A percentile compares a stretch with the other conserved stretches of the same genome.
Conservation (phyloP, 2,797 vertebrate genomes). For the Chaetophractus vellerosus region DNA sequence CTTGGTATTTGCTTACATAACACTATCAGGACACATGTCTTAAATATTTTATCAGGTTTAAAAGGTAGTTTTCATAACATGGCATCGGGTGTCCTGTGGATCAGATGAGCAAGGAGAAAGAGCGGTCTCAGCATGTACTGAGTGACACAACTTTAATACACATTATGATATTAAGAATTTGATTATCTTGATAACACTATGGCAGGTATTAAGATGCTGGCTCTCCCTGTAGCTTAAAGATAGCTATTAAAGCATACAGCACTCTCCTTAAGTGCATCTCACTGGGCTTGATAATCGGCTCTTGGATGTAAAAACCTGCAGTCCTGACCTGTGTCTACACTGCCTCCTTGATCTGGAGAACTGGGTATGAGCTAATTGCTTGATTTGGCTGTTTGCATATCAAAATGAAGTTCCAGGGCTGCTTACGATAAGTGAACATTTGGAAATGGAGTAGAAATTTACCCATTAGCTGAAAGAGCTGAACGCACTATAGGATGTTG, state of each 20-base stretch:
- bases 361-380: slow-evolving; percentile 6
- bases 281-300: slow-evolving; percentile 17
- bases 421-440: slow-evolving; percentile 60
- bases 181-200: slow-evolving; percentile 40
- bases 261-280: slow-evolving; percentile 61
- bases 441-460: slow-evolving; percentile 55
- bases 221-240: slow-evolving; percentile 34
- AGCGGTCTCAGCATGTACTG: slow-evolving; percentile 51
- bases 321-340: slow-evolving; percentile 50
- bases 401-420: slow-evolving; percentile 61
- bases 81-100: slow-evolving; percentile 74
- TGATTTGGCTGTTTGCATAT: slow-evolving; percentile 49
- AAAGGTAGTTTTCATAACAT: slow-evolving; percentile 83
- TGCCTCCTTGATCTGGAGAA: slow-evolving; percentile 30
- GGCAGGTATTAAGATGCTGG: neutral
- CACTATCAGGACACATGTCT: slow-evolving; percentile 85
- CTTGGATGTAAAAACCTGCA: slow-evolving; percentile 51
- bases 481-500: neutral
- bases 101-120: slow-evolving; percentile 67
- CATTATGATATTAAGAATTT: slow-evolving; percentile 58
- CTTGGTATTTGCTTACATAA: slow-evolving; percentile 89
- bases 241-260: neutral
- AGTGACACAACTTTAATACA: slow-evolving; percentile 60
- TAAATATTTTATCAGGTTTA: slow-evolving; percentile 90
- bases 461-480: slow-evolving; percentile 67